A percentile compares a stretch with the other conserved stretches of the same genome.
Conservation (phyloP, 2,113 vertebrate species). For the Gyps fulvus region DNA sequence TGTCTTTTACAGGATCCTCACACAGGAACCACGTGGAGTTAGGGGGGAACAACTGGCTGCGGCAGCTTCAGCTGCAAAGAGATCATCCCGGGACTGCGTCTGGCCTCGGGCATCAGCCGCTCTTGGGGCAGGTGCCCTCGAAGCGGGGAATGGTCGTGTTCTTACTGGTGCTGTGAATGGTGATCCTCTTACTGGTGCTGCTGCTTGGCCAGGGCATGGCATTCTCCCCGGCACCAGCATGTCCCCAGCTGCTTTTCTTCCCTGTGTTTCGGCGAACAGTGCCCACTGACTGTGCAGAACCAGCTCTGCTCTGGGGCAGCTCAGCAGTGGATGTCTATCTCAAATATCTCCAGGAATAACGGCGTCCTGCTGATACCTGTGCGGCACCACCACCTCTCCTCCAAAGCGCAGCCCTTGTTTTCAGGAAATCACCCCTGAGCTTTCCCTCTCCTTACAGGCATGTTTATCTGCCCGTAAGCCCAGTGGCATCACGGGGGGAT, state of each 20-base stretch:
- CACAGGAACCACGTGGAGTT: background rate
- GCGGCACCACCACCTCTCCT: background rate
- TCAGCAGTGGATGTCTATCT: background rate
- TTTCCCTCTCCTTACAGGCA: background rate
- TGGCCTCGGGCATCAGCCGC: background rate
- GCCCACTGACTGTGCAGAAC: background rate
- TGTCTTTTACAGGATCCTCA: background rate
- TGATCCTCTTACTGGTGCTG: background rate
- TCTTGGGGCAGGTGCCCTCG: background rate
- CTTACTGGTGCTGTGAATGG: background rate
- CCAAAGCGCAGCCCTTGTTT: background rate
- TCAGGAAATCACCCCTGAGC: background rate
- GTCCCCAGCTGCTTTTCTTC: background rate
- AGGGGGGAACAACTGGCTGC: background rate
- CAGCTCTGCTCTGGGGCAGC: background rate
- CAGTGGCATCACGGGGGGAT: fast-evolving
- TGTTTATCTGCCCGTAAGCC: background rate
- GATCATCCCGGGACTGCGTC: background rate
- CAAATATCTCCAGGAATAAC: background rate
- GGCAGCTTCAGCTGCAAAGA: background rate
- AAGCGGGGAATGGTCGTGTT: background rate
- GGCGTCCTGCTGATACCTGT: fast-evolving
- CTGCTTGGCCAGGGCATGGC: background rate
- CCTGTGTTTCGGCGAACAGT: fast-evolving
- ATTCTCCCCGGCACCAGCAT: fast-evolving